Percentiles rank a stretch among this genome's conserved stretches.
These are phyloP conservation scores for Bombus difficillimus DNA, from an alignment of 1,140 invertebrate genomes.

Conservation along the genomic window DNA sequence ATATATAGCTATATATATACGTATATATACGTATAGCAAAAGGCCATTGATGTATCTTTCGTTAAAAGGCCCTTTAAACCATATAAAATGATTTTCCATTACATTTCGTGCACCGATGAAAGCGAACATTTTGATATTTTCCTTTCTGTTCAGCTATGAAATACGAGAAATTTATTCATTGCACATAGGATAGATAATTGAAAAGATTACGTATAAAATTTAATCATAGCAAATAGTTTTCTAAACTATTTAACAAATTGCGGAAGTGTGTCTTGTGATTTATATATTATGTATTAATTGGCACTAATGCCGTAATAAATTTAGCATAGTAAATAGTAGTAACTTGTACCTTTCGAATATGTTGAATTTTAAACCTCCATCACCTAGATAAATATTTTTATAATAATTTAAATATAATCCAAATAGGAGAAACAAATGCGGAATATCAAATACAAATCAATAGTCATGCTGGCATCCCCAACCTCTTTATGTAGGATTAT, in stretches of 20 bases:
- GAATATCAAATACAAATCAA: not conserved
- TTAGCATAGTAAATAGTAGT: not conserved
- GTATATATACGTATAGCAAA: not conserved
- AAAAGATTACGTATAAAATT: not conserved
- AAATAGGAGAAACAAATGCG: not conserved
- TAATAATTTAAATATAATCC: not conserved
- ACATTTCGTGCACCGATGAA: not conserved
- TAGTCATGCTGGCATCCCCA: not conserved
- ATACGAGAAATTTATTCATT: not conserved
- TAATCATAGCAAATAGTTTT: not conserved
- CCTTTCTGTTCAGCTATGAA: not conserved
- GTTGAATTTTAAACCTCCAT: not conserved
- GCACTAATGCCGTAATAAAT: not conserved
- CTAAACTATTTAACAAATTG: not conserved
- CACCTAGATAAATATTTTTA: not conserved
- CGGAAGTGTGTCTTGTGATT: not conserved
- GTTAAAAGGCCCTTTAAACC: not conserved
- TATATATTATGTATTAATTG: not conserved
- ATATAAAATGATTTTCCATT: slow-evolving; percentile 1
- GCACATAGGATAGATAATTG: not conserved
- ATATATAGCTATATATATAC: too few relatives aligned
- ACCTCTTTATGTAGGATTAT: not conserved
- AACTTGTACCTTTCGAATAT: not conserved
- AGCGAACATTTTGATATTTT: not conserved
- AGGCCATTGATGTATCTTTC: slow-evolving; percentile 23